Evolutionary conservation across 2,888 invertebrate species (phyloP), one percentile per base, ranked within the genome.

Genomic region (Mythimna lalbum): DNA sequence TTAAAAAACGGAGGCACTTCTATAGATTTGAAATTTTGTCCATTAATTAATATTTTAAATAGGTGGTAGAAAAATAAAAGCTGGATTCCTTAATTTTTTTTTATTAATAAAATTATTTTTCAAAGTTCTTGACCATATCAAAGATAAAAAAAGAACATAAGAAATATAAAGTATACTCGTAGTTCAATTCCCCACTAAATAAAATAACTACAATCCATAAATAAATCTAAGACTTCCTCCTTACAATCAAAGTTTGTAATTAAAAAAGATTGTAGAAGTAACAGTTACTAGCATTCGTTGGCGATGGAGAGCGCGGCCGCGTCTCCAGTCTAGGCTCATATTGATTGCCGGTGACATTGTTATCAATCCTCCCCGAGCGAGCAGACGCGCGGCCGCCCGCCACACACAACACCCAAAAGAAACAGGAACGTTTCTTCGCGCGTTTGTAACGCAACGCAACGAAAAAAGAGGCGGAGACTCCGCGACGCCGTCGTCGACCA

Each of bases 321-420:
- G 70, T 75, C 76, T 65, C 53, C 14, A n/a, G 33, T 85, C 90
- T 96, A 95, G 94, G 94, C 94, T 94, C 94, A 95, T 97, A 97
- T 97, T 96, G 97, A 96, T 96, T 96, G 91, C 92, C 93, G 96
- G 96, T 96, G 97, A 97, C 97, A 97, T 96, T 96, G 95, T 96
- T 96, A 97, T 96, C 96, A 96, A 96, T 96, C 95, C 96, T 89
- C 90, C 92, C 96, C 52, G 23, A 12, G 57, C 94, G 94, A 72
- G 76, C 73, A 67, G 80, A 67, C 76, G 80, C 80, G 80, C 80
- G 80, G 69, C 91, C 91, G 88, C 89, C 92, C 92, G 93, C 92
- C 89, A 92, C 92, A 95, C 96, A 92, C 93, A 90, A 92, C 93
- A 91, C 91, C 94, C 93, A 96, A 97, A 97, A 97, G 95, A 96